Percentiles rank a stretch among this genome's conserved stretches.
Conservation (phyloP, 2,797 vertebrate species). For the Enteromius thamalakanensis region DNA sequence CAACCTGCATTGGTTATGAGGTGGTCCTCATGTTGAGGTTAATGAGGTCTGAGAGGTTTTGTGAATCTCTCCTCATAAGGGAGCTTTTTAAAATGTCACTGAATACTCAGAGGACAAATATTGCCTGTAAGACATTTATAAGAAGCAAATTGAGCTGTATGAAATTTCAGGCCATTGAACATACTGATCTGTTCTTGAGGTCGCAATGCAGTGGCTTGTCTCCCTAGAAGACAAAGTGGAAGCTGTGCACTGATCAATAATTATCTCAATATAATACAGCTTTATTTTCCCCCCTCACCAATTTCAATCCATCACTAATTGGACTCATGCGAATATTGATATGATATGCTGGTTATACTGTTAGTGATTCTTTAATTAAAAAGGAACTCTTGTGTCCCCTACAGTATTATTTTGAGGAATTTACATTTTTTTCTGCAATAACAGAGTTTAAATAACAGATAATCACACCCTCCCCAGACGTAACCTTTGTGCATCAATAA, state of each 20-base stretch:
- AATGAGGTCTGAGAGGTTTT: slow-evolving; percentile 42
- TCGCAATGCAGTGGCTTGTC: slow-evolving; percentile 21
- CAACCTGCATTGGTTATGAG: slow-evolving; percentile 5
- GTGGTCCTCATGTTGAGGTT: slow-evolving; percentile 35
- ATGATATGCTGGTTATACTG: slow-evolving; percentile 19
- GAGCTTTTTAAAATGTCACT: slow-evolving; percentile 42
- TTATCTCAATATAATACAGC: not conserved
- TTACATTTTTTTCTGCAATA: too few species aligned
- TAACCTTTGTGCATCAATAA: too few species aligned
- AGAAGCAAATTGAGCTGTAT: slow-evolving; percentile 23
- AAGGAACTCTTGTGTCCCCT: not conserved
- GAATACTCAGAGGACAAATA: slow-evolving; percentile 38
- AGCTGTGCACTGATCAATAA: slow-evolving; percentile 20
- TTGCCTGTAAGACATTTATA: slow-evolving; percentile 29
- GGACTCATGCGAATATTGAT: slow-evolving; percentile 61
- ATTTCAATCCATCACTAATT: not conserved
- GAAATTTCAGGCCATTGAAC: slow-evolving; percentile 30
- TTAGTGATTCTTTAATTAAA: not conserved
- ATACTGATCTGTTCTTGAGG: not conserved
- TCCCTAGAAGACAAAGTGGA: slow-evolving; percentile 46
- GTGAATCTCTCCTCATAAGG: slow-evolving; percentile 33
- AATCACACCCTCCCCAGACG: not conserved
- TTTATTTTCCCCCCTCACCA: not conserved
- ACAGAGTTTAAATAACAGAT: not conserved
- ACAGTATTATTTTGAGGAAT: not conserved